Percentiles rank a stretch among this genome's conserved stretches.
phyloP scores from a whole-genome alignment of 1,140 invertebrate species.

The Drosophila tani region DNA sequence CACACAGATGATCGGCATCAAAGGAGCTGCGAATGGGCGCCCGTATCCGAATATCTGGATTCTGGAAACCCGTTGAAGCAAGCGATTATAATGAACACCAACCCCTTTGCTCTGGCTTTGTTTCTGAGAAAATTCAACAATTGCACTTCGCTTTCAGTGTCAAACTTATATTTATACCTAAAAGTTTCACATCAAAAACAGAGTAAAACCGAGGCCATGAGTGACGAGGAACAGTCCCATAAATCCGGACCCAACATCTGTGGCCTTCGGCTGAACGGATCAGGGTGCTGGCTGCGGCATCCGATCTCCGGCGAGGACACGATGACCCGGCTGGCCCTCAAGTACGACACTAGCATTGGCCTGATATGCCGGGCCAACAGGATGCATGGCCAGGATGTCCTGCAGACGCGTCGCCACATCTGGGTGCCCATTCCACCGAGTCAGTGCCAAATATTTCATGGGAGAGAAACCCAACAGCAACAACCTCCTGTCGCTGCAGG shows the following conservation, averaged over 20 bases:
- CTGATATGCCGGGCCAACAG: slow-evolving; percentile 55
- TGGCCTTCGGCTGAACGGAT: neutral
- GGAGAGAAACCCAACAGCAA: too few relatives aligned
- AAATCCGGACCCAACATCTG: slow-evolving; percentile 19
- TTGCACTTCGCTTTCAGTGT: too few relatives aligned
- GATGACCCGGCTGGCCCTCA: slow-evolving; percentile 48
- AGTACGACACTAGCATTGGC: slow-evolving; percentile 49
- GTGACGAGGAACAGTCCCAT: neutral
- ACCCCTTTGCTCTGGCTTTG: neutral
- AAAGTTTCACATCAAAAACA: too few relatives aligned
- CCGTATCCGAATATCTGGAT: neutral
- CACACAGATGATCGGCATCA: slow-evolving; percentile 25
- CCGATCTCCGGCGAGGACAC: slow-evolving; percentile 38
- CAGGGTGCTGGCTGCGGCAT: slow-evolving; percentile 34
- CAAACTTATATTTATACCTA: too few relatives aligned
- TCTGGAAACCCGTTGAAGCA: neutral
- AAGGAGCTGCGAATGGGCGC: slow-evolving; percentile 22
- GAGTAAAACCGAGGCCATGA: neutral
- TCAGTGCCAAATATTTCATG: neutral
- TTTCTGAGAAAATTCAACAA: too few relatives aligned
- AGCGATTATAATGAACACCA: slow-evolving; percentile 28
- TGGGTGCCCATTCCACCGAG: slow-evolving; percentile 33
- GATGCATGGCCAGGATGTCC: slow-evolving; percentile 55
- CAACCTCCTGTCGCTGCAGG: too few relatives aligned
- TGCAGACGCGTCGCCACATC: slow-evolving; percentile 41